Conservation (phyloP, 1,140 invertebrate species). For the Halictus rubicundus region DNA sequence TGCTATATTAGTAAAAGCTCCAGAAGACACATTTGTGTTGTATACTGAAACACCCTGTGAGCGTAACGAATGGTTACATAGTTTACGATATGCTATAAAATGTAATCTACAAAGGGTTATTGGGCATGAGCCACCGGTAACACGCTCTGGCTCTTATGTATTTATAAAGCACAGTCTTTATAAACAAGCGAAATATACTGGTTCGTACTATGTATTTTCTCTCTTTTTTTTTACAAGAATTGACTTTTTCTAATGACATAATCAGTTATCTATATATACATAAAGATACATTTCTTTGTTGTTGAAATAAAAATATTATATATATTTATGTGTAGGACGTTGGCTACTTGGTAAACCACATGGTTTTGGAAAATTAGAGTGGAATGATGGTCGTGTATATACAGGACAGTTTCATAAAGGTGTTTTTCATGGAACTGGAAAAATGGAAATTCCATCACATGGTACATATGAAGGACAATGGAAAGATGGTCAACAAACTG, state of each 20-base stretch:
- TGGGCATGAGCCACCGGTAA: conserved; percentile 84
- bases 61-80: conserved; percentile 90
- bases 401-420: conserved; percentile 90
- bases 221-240: too few species aligned
- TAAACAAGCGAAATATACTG: conserved; percentile 89
- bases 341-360: conserved; percentile 92
- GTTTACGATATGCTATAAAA: conserved; percentile 85
- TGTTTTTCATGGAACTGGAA: conserved; percentile 87
- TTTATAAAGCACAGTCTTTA: conserved; percentile 87
- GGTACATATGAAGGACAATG: conserved; percentile 91
- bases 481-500: conserved; percentile 91
- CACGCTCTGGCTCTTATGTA: conserved; percentile 86
- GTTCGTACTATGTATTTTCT: conserved; percentile 61
- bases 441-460: conserved; percentile 84
- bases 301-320: not conserved
- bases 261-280: too few species aligned
- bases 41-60: conserved; percentile 84
- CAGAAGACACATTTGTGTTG: conserved; percentile 89
- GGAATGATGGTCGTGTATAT: conserved; percentile 90
- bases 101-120: conserved; percentile 70
- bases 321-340: conserved; percentile 78
- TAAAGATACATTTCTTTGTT: too few species aligned
- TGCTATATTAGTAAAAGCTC: conserved; percentile 86
- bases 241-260: too few species aligned
- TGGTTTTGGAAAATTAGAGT: conserved; percentile 89